These are phyloP conservation scores for Alfaro cultratus DNA, from an alignment of 2,797 vertebrate genomes.

Conservation along the genomic window DNA sequence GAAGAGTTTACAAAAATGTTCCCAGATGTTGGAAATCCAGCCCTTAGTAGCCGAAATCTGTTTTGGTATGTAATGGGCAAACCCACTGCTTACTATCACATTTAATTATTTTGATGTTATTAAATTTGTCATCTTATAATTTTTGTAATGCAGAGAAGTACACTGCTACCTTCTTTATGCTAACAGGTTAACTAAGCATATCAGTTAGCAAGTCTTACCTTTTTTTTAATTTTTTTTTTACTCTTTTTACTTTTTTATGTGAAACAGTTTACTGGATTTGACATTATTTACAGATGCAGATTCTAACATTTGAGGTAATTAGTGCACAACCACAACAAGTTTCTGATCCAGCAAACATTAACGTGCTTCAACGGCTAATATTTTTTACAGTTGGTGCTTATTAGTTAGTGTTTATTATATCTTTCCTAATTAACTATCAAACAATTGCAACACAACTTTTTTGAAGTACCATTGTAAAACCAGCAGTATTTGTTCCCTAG, in stretches of 20 bases:
- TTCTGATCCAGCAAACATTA: background rate
- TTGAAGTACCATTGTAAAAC: background rate
- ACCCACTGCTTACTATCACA: background rate
- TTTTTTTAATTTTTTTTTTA: no score
- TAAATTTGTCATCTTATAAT: background rate
- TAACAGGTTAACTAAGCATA: no score
- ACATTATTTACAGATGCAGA: background rate
- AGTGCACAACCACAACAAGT: background rate
- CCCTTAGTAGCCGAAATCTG: background rate
- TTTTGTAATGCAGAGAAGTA: background rate
- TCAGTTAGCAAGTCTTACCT: no score
- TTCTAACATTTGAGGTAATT: background rate
- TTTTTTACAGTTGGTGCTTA: background rate
- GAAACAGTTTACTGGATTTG: background rate
- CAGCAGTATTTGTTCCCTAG: background rate
- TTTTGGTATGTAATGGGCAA: background rate
- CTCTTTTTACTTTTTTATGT: no score
- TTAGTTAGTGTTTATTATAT: background rate
- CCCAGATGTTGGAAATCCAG: background rate
- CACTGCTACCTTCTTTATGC: background rate
- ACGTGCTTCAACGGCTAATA: background rate
- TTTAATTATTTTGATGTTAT: background rate
- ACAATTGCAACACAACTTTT: background rate
- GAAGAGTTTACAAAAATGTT: background rate
- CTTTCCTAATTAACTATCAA: background rate